Evolutionary conservation across 2,797 vertebrate species (phyloP), one percentile per base, ranked within the genome.

Genomic region (Craterocephalus amniculus): DNA sequence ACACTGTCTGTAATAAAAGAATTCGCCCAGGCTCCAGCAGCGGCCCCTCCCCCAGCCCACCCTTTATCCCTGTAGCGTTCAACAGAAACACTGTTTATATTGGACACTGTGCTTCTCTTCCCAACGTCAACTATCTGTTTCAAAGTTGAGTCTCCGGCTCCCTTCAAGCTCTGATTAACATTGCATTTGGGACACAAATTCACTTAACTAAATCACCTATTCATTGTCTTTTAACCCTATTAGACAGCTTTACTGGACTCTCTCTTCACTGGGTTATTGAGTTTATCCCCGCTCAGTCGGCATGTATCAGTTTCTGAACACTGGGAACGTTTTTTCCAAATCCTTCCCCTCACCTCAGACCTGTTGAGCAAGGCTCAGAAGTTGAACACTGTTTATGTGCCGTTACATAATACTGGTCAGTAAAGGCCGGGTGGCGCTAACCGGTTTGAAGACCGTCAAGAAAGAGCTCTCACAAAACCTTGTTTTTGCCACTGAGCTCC

Each of bases 81-180:
- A 84, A 88, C 80, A 85, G 80, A 89, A 73, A 79, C 22, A 76
- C 76, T 86, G 88, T 91, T 89, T 87, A 75, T 85, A 70, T 76
- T 75, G 78, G 72, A 91, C 56, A 75, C 78, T 72, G 75, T 81
- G 76, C 69, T 74, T 81, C 74, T 60, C 45, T 58, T 78, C 84
- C 83, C 78, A 74, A 85, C 72, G 74, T 32, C 70, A 68, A 63
- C 80, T 61, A 67, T 76, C 38, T 61, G 76, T 80, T 83, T 83
- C 45, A 72, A 83, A 76, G 71, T 36, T 40, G 48, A 74, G 48
- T 40, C 65, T 75, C 32, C 38, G 36, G 40, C 38, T 74, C n/a
- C 57, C 60, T 67, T 80, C 40, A 55, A 75, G 31, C 70, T 75
- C 66, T 34, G 59, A 87, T 76, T 64, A 80, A 61, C 48, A 78